These are phyloP conservation scores for Eueremaeus valkanovi DNA, from an alignment of 2,888 invertebrate species.

Conservation along the genomic window DNA sequence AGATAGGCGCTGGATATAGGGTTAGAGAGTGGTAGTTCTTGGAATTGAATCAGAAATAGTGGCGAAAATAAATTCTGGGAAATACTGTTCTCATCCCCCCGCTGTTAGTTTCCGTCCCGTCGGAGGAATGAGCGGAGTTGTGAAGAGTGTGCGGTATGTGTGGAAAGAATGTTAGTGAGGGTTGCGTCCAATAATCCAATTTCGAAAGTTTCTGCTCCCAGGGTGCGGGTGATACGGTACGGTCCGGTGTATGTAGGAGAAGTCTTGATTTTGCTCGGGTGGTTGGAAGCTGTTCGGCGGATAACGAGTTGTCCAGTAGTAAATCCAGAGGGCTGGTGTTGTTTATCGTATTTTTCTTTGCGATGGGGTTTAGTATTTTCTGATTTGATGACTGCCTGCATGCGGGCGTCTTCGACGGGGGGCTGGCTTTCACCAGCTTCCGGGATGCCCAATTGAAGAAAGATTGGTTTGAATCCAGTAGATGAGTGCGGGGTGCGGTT, in stretches of 20 bases:
- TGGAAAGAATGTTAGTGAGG: too few species aligned
- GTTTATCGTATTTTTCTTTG: conserved; percentile 15
- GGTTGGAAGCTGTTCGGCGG: neutral
- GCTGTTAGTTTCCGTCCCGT: too few species aligned
- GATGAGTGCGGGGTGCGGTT: conserved; percentile 25
- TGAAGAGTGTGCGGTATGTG: neutral
- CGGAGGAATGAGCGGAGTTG: too few species aligned
- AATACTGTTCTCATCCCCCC: too few species aligned
- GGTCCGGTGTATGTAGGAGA: conserved; percentile 18
- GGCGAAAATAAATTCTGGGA: too few species aligned
- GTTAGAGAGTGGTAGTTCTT: too few species aligned
- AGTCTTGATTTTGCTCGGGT: neutral
- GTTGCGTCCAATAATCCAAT: neutral
- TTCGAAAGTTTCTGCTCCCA: neutral
- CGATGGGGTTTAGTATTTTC: too few species aligned
- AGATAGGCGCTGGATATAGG: too few species aligned
- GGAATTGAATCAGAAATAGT: too few species aligned
- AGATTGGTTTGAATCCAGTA: conserved; percentile 24
- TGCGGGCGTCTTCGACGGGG: neutral
- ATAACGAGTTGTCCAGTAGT: neutral
- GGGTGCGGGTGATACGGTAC: neutral
- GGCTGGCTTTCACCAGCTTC: neutral
- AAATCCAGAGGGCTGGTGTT: neutral
- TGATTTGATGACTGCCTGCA: neutral
- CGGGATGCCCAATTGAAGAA: neutral